Percentiles rank a stretch among this genome's conserved stretches.
Evolutionary conservation across 2,113 vertebrate genomes (phyloP).

Genomic region (Grus americana): DNA sequence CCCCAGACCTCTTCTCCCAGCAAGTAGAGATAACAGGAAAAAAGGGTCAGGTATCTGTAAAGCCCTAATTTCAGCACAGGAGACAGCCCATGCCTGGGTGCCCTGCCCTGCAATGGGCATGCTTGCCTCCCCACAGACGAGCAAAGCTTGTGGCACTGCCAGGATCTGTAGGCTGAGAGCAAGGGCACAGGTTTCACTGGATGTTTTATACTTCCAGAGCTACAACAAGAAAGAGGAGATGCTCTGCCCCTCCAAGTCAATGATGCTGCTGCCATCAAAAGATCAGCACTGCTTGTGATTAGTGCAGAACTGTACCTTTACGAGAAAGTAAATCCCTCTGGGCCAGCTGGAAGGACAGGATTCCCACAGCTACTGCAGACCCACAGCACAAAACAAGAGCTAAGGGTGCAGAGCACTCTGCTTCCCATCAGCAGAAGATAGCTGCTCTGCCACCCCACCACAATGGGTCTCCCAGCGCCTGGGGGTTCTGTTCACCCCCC

Average conservation of each 20-base stretch:
- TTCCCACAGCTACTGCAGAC: neutral
- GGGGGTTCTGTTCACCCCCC: neutral
- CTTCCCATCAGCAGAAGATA: neutral
- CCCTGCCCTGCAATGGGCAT: neutral
- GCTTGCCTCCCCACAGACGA: rapidly evolving
- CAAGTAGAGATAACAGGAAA: neutral
- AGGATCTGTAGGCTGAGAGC: neutral
- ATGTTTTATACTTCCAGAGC: neutral
- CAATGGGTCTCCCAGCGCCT: neutral
- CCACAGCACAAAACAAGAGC: neutral
- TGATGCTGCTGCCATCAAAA: neutral
- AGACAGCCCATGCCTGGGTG: neutral
- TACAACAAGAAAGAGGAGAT: neutral
- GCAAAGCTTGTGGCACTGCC: neutral
- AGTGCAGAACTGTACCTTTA: neutral
- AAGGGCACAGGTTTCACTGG: neutral
- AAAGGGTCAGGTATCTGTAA: neutral
- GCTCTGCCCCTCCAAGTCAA: neutral
- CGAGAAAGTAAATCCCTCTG: neutral
- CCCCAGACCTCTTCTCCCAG: neutral
- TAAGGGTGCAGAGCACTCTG: neutral
- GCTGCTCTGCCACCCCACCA: neutral
- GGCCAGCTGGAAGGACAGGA: neutral
- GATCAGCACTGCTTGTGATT: neutral
- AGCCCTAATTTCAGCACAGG: neutral